phyloP scores from a whole-genome alignment of 37 sponge, comb jelly and placozoan genomes.

The Corticium candelabrum region DNA sequence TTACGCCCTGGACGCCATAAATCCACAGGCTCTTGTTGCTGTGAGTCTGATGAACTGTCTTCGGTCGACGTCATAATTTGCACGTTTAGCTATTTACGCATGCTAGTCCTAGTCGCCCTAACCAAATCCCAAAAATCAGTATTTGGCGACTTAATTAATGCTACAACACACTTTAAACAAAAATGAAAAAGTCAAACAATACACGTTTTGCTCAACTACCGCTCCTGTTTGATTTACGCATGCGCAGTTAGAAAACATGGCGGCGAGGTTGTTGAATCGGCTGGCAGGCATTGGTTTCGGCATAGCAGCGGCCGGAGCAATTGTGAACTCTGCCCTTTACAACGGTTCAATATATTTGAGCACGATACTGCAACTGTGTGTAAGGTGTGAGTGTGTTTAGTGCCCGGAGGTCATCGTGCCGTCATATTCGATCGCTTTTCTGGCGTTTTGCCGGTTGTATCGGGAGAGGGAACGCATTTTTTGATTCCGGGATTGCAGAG shows the following conservation, averaged over 20 bases:
- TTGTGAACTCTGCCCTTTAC: slow-evolving; percentile 68
- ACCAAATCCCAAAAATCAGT: too few species aligned
- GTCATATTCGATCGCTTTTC: slow-evolving; percentile 85
- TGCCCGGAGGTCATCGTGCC: slow-evolving; percentile 89
- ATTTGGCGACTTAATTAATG: too few species aligned
- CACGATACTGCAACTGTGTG: background rate
- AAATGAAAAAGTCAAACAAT: too few species aligned
- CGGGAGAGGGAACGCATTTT: slow-evolving; percentile 93
- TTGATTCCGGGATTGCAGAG: slow-evolving; percentile 80
- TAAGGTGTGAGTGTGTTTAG: slow-evolving; percentile 13
- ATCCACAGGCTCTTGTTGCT: too few species aligned
- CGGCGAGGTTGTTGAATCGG: slow-evolving; percentile 30
- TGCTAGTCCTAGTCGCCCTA: too few species aligned
- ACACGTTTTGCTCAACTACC: too few species aligned
- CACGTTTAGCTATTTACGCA: too few species aligned
- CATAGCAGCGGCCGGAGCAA: slow-evolving; percentile 65
- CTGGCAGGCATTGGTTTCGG: slow-evolving; percentile 64
- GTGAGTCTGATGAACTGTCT: too few species aligned
- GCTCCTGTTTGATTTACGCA: too few species aligned
- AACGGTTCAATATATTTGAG: slow-evolving; percentile 37
- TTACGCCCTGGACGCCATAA: too few species aligned
- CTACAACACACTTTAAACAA: too few species aligned
- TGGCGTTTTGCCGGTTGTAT: slow-evolving; percentile 62
- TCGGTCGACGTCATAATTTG: too few species aligned
- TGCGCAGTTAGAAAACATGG: slow-evolving; percentile 26